These are phyloP conservation scores for Drosophila trapezifrons DNA, from an alignment of 1,140 invertebrate species.

Conservation along the genomic window DNA sequence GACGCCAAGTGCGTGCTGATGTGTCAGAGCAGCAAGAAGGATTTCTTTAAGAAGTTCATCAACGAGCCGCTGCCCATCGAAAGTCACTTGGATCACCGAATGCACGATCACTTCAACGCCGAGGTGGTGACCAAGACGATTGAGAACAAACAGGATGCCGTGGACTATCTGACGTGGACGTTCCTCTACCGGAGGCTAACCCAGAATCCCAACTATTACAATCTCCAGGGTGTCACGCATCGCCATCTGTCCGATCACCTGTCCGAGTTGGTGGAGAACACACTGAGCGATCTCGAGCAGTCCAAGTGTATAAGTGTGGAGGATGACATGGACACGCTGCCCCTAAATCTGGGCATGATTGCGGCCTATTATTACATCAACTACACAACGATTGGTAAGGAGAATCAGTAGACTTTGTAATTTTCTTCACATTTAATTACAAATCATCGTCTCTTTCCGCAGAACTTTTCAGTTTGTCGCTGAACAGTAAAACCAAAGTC, in stretches of 20 bases:
- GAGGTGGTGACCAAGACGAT: slow-evolving; percentile 99
- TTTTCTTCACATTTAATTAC: too few species aligned
- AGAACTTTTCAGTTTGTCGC: slow-evolving; percentile 98
- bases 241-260: slow-evolving; percentile 98
- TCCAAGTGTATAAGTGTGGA: slow-evolving; percentile 99
- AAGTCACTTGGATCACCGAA: slow-evolving; percentile 97
- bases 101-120: slow-evolving; percentile 99
- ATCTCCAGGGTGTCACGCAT: slow-evolving; percentile 98
- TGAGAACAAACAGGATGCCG: slow-evolving; percentile 99
- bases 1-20: slow-evolving; percentile 98
- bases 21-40: slow-evolving; percentile 98
- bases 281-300: slow-evolving; percentile 97
- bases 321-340: slow-evolving; percentile 98
- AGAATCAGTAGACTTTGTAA: rapidly evolving
- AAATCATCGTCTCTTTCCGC: slow-evolving; percentile 13
- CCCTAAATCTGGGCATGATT: slow-evolving; percentile 99
- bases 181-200: slow-evolving; percentile 98
- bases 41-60: slow-evolving; percentile 99
- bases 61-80: slow-evolving; percentile 99
- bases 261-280: slow-evolving; percentile 98
- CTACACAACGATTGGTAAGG: slow-evolving; percentile 97
- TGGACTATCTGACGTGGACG: slow-evolving; percentile 99
- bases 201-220: slow-evolving; percentile 99
- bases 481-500: slow-evolving; percentile 99
- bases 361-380: slow-evolving; percentile 99